These are phyloP conservation scores for Pterobdella sp. DNA, from an alignment of 2,888 invertebrate species.

Conservation along the genomic window DNA sequence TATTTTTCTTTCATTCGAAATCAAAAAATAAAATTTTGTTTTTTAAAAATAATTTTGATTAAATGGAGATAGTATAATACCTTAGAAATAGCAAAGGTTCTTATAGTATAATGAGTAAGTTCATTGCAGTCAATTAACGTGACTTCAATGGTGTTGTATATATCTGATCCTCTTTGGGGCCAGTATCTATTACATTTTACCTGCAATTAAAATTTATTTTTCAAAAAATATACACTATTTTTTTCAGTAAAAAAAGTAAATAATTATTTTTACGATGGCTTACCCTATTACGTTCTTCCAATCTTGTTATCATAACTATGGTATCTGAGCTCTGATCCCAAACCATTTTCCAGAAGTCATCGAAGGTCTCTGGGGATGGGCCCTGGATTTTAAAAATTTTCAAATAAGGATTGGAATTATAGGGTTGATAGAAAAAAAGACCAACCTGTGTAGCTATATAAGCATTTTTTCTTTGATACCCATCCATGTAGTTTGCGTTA, in stretches of 20 bases:
- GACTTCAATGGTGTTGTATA: slow-evolving; percentile 24
- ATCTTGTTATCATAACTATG: slow-evolving; percentile 31
- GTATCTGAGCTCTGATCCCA: slow-evolving; percentile 29
- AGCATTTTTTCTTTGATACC: slow-evolving; percentile 93
- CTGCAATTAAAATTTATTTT: slow-evolving; percentile 6
- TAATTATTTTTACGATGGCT: no score
- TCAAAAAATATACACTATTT: no score
- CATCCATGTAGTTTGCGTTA: slow-evolving; percentile 98
- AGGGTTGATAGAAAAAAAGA: not conserved
- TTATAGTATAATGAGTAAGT: slow-evolving; percentile 27
- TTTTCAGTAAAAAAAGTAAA: no score
- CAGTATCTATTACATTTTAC: slow-evolving; percentile 32
- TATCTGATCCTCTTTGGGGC: slow-evolving; percentile 27
- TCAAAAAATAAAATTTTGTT: not conserved
- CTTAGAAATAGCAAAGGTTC: slow-evolving; percentile 28
- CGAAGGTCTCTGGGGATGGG: slow-evolving; percentile 27
- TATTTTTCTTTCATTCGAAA: not conserved
- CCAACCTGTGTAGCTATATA: slow-evolving; percentile 82
- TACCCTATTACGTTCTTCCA: slow-evolving; percentile 32
- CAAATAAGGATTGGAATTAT: not conserved
- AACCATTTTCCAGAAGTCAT: slow-evolving; percentile 31
- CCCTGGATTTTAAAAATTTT: slow-evolving; percentile 18
- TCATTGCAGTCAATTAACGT: slow-evolving; percentile 17
- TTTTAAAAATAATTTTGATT: not conserved
- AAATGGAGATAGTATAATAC: slow-evolving; percentile 12